Evolutionary conservation across 2,797 vertebrate genomes (phyloP), one percentile per base, ranked within the genome.

Genomic region (Poecilia wingei): DNA sequence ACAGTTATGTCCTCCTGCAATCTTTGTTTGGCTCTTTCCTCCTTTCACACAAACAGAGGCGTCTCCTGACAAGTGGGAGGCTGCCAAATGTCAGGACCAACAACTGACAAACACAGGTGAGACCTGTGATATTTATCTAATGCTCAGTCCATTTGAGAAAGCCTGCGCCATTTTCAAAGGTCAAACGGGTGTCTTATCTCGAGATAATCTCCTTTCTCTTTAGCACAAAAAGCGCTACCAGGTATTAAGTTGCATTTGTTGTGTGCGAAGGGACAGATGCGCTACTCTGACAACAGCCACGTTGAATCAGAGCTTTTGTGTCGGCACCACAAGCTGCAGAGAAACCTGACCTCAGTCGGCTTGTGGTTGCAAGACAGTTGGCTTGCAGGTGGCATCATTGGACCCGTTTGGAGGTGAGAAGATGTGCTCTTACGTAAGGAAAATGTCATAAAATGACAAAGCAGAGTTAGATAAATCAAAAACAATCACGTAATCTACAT

Each of bases 61-160:
- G 72, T 85, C 77, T 78, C 79, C 75, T 77, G 77, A 86, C 82
- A 86, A 78, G 85, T 80, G 79, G 74, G 83, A 81, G 82, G 77
- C 77, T 83, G 82, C 75, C 79, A 91, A 91, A 92, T 91, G 90
- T 91, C 91, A 91, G 61, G 73, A 81, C 53, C 82, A 88, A 83
- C 82, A 85, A 78, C 88, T 87, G 88, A 85, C 84, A 88, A 86
- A 87, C 68, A 83, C 79, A 84, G 78, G 66, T 61, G n/a, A 82
- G 86, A 91, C 84, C 87, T 88, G 81, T 88, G 91, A 89, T 90
- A 90, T 93, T 91, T 89, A 91, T 89, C 90, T 86, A 81, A 89
- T 76, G 82, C 84, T 76, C 20, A 53, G 86, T 79, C 86, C 83
- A 72, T 89, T 74, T 85, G 79, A 86, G 86, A 77, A 87, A 77